phyloP scores from a whole-genome alignment of 2,888 invertebrate species.

The Drosophila monieri region DNA sequence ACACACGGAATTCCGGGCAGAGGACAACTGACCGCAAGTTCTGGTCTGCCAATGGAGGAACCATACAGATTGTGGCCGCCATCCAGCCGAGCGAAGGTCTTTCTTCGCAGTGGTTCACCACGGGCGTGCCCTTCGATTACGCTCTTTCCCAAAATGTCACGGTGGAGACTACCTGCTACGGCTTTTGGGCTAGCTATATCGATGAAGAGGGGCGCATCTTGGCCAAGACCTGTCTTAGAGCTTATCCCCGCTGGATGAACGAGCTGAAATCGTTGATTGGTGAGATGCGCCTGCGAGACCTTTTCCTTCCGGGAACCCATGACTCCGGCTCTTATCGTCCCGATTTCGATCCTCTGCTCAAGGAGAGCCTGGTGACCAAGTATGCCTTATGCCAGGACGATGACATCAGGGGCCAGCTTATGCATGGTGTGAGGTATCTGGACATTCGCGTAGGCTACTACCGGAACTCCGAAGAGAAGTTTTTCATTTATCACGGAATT shows the following conservation, averaged over 20 bases:
- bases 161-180: slow-evolving; percentile 79
- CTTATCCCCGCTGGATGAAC: slow-evolving; percentile 86
- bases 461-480: slow-evolving; percentile 79
- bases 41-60: slow-evolving; percentile 81
- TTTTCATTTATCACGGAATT: slow-evolving; percentile 86
- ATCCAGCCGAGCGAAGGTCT: slow-evolving; percentile 70
- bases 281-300: slow-evolving; percentile 84
- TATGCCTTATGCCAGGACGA: slow-evolving; percentile 86
- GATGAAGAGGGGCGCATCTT: slow-evolving; percentile 78
- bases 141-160: slow-evolving; percentile 76
- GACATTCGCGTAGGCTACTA: slow-evolving; percentile 87
- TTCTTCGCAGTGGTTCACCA: slow-evolving; percentile 81
- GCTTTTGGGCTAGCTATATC: slow-evolving; percentile 83
- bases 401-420: slow-evolving; percentile 86
- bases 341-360: slow-evolving; percentile 80
- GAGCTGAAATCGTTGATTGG: slow-evolving; percentile 84
- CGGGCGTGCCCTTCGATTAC: slow-evolving; percentile 81
- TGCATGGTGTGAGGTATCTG: slow-evolving; percentile 87
- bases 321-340: slow-evolving; percentile 87
- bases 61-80: slow-evolving; percentile 72
- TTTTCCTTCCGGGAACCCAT: slow-evolving; percentile 89
- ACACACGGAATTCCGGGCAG: slow-evolving; percentile 2
- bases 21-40: slow-evolving; percentile 35
- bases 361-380: slow-evolving; percentile 84
- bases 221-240: slow-evolving; percentile 84